phyloP scores from a whole-genome alignment of 2,888 invertebrate species.

The Coecobrya sp. region DNA sequence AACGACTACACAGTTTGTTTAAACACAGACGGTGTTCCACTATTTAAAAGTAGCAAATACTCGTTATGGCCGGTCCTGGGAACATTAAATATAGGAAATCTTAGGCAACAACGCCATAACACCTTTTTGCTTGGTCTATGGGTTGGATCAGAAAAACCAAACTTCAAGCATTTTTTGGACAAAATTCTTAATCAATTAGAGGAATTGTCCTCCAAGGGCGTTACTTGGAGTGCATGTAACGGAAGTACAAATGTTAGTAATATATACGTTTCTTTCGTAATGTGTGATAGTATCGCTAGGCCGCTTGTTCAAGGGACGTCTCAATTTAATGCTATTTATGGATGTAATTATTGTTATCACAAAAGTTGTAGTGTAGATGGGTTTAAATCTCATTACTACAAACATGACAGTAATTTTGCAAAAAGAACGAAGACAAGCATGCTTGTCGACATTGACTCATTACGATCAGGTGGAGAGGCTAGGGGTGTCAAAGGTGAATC shows the following conservation, averaged over 20 bases:
- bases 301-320: constrained; percentile 8
- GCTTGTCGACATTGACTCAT: background rate
- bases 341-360: background rate
- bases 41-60: background rate
- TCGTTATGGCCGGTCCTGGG: constrained; percentile 1
- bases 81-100: background rate
- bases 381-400: background rate
- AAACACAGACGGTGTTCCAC: constrained; percentile 18
- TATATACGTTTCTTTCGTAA: background rate
- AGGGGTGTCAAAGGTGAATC: background rate
- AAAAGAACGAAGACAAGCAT: background rate
- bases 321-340: constrained; percentile 29
- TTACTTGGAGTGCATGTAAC: background rate
- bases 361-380: too few species aligned
- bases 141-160: background rate
- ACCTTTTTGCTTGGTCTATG: background rate
- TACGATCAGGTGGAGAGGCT: background rate
- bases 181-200: background rate
- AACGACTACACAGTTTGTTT: background rate
- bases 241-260: background rate
- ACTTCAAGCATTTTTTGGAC: background rate
- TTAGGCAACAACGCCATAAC: background rate
- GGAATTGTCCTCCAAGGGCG: background rate
- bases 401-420: background rate
- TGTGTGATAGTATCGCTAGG: background rate